phyloP scores from a whole-genome alignment of 2,888 invertebrate genomes.

The Ferdinandea cuprea region DNA sequence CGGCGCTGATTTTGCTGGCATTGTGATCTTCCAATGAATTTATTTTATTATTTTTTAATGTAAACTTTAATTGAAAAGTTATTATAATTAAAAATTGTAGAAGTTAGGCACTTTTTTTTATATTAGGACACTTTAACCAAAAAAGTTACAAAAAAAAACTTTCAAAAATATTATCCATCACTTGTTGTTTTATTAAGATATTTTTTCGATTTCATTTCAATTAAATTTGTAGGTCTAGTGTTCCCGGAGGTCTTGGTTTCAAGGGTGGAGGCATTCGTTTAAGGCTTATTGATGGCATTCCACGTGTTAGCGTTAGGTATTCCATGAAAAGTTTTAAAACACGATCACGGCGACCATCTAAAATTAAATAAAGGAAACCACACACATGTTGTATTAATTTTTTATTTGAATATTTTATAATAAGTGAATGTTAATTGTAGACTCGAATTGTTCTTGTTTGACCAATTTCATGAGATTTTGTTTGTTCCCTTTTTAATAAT shows the following conservation, averaged over 20 bases:
- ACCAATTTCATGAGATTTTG: conserved; percentile 16
- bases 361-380: conserved; percentile 27
- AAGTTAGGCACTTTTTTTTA: conserved; percentile 52
- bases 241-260: conserved; percentile 80
- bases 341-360: conserved; percentile 34
- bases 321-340: conserved; percentile 65
- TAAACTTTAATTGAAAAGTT: conserved; percentile 5
- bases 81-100: conserved; percentile 16
- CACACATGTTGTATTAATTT: conserved; percentile 30
- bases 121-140: conserved; percentile 32
- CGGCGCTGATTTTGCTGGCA: conserved; percentile 55
- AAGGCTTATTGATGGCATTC: conserved; percentile 78
- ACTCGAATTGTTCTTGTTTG: conserved; percentile 1
- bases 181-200: conserved; percentile 50
- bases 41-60: conserved; percentile 5
- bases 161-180: conserved; percentile 32
- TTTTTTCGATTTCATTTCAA: conserved; percentile 43
- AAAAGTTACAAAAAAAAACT: neutral
- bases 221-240: conserved; percentile 18
- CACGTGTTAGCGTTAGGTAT: conserved; percentile 63
- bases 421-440: conserved; percentile 3
- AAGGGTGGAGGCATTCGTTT: conserved; percentile 79
- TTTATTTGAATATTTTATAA: conserved; percentile 34
- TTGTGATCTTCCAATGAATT: conserved; percentile 36
- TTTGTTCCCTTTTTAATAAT: neutral